Conservation (phyloP, 2,797 vertebrate genomes). For the Neopelma chrysocephalum region DNA sequence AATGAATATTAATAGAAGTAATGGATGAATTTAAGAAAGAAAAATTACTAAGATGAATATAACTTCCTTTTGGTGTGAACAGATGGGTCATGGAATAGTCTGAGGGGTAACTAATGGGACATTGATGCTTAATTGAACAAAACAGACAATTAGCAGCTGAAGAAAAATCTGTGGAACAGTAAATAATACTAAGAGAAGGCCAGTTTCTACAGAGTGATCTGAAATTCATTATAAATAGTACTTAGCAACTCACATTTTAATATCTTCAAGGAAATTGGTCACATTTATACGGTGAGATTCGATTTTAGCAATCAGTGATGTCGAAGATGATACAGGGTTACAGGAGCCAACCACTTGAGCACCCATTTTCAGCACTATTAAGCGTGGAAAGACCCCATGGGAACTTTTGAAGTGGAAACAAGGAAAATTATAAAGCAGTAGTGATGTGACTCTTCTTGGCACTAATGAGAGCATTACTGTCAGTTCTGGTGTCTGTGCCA, state of each 20-base stretch:
- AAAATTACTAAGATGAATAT: neutral
- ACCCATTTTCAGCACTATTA: neutral
- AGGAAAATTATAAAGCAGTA: neutral
- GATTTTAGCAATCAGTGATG: neutral
- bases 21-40: conserved; percentile 19
- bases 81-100: conserved; percentile 20
- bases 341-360: neutral
- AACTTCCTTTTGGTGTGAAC: conserved; percentile 9
- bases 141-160: conserved; percentile 28
- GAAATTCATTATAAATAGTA: neutral
- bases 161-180: neutral
- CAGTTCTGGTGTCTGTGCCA: neutral
- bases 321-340: neutral
- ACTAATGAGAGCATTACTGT: neutral
- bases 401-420: conserved; percentile 26
- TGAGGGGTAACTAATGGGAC: neutral
- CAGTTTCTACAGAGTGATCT: neutral
- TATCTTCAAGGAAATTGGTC: neutral
- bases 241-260: neutral
- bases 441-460: neutral
- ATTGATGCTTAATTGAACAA: conserved; percentile 19
- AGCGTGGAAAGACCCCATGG: neutral
- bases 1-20: conserved; percentile 43
- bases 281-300: neutral
- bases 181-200: conserved; percentile 7